Base-by-base conservation (phyloP, 2,113 vertebrate species). In the Hiodon tergisus region DNA sequence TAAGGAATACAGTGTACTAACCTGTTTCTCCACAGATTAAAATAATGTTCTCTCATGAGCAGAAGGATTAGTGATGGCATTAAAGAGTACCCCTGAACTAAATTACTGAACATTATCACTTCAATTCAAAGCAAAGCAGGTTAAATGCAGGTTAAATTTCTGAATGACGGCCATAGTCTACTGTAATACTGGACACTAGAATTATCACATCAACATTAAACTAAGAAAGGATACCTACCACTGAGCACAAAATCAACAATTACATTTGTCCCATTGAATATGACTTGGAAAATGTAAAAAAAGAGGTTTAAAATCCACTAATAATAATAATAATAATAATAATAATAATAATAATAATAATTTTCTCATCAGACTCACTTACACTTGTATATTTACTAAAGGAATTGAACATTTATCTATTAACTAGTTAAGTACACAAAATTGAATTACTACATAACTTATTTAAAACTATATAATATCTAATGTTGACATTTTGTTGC, bases 161-260 rank as follows among this genome's bases (percentile, higher is more conserved):
- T n/a, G 6, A 63, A 16, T 13, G 14, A 9, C 3, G 16, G 17
- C 14, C 17, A 16, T 16, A 63, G 61, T 63, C 7, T 16, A 17
- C 11, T 16, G 55, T 54, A 6, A 54, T 69, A 69, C 52, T 69
- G 67, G 17, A 9, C 14, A 14, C 14, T 46, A 67, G 31, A 6
- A 47, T 47, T 67, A 8, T 47, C n/a, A 60, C 70, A 58, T 71
- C 70, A 54, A 71, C 55, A 55, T 46, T 70, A 46, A 71, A 59
- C 46, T 71, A 59, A 6, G 31, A 31, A 31, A 31, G 31, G 31
- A 31, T 31, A 31, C 31, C 31, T 31, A 31, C 31, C 31, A 31
- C 31, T 1, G 31, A 31, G 31, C 31, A 31, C 31, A 31, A 31
- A 31, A 31, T 31, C 31, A 31, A 31, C 31, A 31, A 31, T 31